Evolutionary conservation across 37 sponge, comb jelly and placozoan genomes (phyloP).

Genomic region (Diacarnus erythraeanus): DNA sequence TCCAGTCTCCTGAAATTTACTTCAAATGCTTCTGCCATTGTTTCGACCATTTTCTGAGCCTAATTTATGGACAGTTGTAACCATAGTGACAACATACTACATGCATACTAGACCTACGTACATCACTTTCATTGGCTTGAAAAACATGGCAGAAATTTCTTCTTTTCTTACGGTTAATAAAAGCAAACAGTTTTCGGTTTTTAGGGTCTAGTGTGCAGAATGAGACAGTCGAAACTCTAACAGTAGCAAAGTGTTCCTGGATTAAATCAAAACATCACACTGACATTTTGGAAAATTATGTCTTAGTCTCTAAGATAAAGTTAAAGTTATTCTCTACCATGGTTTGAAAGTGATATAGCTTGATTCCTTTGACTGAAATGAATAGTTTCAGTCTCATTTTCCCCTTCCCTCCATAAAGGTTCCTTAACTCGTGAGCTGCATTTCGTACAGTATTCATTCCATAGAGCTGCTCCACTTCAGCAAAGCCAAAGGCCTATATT

Average conservation of each 20-base stretch:
- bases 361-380: conserved; percentile 83
- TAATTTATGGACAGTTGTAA: background rate
- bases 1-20: conserved; percentile 60
- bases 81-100: background rate
- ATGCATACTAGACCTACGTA: conserved; percentile 16
- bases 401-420: conserved; percentile 82
- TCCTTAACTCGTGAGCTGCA: conserved; percentile 77
- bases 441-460: conserved; percentile 73
- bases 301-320: background rate
- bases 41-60: conserved; percentile 87
- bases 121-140: conserved; percentile 85
- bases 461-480: conserved; percentile 87
- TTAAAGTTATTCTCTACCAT: conserved; percentile 30
- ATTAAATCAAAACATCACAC: background rate
- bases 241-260: conserved; percentile 75
- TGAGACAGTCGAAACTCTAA: conserved; percentile 84
- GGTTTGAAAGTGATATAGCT: conserved; percentile 71
- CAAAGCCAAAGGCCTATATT: conserved; percentile 78
- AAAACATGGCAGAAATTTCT: conserved; percentile 91
- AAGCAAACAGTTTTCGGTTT: conserved; percentile 82
- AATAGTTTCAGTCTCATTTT: conserved; percentile 78
- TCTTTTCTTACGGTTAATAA: conserved; percentile 80
- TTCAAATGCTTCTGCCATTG: conserved; percentile 83
- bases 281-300: background rate
- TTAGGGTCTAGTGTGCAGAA: conserved; percentile 89